Conservation (phyloP, 2,888 invertebrate species). For the Tubulanus polymorphus region DNA sequence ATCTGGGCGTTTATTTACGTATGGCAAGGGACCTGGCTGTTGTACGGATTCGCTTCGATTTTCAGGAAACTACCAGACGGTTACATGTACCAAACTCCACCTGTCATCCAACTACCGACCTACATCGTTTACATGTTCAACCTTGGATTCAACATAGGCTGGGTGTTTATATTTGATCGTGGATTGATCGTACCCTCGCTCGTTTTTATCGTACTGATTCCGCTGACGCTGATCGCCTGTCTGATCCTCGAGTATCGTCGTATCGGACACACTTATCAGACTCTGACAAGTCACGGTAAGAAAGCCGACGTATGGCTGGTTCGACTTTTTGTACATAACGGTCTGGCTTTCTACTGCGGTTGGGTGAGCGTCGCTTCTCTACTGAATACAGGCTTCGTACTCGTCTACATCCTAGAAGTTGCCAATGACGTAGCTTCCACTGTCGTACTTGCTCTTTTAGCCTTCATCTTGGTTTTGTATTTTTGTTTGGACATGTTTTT, state of each 20-base stretch:
- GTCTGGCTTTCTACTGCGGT: constrained; percentile 41
- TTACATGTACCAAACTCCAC: constrained; percentile 30
- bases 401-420: constrained; percentile 24
- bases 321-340: constrained; percentile 41
- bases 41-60: constrained; percentile 30
- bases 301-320: constrained; percentile 38
- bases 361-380: constrained; percentile 43
- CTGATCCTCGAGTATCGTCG: constrained; percentile 28
- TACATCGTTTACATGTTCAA: constrained; percentile 31
- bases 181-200: constrained; percentile 28
- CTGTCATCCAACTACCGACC: constrained; percentile 26
- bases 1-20: constrained; percentile 41
- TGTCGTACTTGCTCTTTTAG: constrained; percentile 29
- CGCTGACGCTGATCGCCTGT: constrained; percentile 31
- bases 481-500: constrained; percentile 36
- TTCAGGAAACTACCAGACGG: constrained; percentile 28
- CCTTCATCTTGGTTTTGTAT: constrained; percentile 31
- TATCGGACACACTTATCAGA: constrained; percentile 24
- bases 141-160: constrained; percentile 33
- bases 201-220: constrained; percentile 23
- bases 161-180: constrained; percentile 41
- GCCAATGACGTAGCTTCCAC: constrained; percentile 26
- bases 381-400: constrained; percentile 39
- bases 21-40: constrained; percentile 26
- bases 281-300: constrained; percentile 24